These are phyloP conservation scores for Xanthorhoe spadicearia DNA, from an alignment of 2,888 invertebrate genomes.

Conservation along the genomic window DNA sequence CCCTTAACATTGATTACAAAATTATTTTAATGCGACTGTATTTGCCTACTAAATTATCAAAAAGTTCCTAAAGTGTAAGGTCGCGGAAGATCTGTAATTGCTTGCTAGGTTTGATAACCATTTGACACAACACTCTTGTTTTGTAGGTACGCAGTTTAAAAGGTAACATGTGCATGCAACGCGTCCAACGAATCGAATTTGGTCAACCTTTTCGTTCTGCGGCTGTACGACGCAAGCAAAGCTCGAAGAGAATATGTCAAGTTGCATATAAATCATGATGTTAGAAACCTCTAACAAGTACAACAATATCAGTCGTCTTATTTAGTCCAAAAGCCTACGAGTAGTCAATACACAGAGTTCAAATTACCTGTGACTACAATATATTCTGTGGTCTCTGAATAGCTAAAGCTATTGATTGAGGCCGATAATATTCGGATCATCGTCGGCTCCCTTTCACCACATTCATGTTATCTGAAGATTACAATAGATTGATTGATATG, in stretches of 20 bases:
- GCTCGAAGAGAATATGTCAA: not conserved
- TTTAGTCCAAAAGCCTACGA: not conserved
- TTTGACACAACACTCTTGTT: too few relatives aligned
- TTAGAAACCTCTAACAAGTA: not conserved
- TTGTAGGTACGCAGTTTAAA: too few relatives aligned
- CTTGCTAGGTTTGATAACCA: too few relatives aligned
- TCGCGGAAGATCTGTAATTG: too few relatives aligned
- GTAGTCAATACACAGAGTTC: conserved; percentile 3
- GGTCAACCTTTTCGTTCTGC: too few relatives aligned
- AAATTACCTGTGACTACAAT: conserved; percentile 5
- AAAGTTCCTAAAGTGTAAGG: too few relatives aligned
- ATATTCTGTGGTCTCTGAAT: conserved; percentile 14
- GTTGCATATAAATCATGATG: not conserved
- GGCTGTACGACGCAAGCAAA: not conserved
- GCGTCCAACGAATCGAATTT: too few relatives aligned
- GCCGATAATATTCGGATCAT: conserved; percentile 20
- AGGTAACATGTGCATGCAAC: too few relatives aligned
- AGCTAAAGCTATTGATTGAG: conserved; percentile 21
- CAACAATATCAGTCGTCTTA: not conserved
- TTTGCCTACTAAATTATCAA: too few relatives aligned
- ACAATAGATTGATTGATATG: conserved; percentile 31
- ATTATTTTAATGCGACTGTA: too few relatives aligned
- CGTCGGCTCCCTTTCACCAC: conserved; percentile 18
- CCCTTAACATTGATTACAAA: too few relatives aligned
- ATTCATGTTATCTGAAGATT: conserved; percentile 18